phyloP scores from a whole-genome alignment of 2,888 invertebrate species.

The Leptopilina drosophilae region DNA sequence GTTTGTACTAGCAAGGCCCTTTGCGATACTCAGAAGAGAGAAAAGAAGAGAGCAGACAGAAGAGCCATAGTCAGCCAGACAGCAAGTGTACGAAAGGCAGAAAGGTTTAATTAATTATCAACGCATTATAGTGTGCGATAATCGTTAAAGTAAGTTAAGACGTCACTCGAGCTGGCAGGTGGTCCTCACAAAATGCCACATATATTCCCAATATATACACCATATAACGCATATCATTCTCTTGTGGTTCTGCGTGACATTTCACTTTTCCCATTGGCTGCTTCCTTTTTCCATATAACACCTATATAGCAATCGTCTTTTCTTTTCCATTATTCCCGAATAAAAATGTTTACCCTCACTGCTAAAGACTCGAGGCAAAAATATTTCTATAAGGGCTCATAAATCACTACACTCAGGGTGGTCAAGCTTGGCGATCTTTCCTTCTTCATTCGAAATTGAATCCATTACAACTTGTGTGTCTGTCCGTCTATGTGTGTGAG shows the following conservation, averaged over 20 bases:
- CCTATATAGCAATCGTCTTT: slow-evolving; percentile 42
- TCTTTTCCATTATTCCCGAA: slow-evolving; percentile 62
- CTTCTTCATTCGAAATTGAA: slow-evolving; percentile 30
- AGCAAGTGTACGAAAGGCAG: slow-evolving; percentile 9
- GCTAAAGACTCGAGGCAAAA: slow-evolving; percentile 59
- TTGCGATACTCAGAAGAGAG: background rate
- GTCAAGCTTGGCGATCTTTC: slow-evolving; percentile 58
- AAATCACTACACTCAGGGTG: slow-evolving; percentile 72
- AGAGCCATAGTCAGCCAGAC: background rate
- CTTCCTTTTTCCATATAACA: slow-evolving; percentile 60
- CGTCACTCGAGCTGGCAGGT: slow-evolving; percentile 67
- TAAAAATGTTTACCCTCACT: slow-evolving; percentile 72
- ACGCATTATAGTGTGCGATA: slow-evolving; percentile 50
- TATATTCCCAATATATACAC: slow-evolving; percentile 42
- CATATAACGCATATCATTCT: slow-evolving; percentile 7
- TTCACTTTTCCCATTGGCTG: slow-evolving; percentile 72
- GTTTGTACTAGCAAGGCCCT: background rate
- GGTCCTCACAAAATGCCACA: slow-evolving; percentile 54
- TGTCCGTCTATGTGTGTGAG: background rate
- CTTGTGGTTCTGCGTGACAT: slow-evolving; percentile 67
- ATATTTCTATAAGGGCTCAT: slow-evolving; percentile 69
- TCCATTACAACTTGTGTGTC: background rate
- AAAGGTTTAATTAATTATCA: slow-evolving; percentile 38
- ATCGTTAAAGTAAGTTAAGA: slow-evolving; percentile 68
- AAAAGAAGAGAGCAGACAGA: no score